Conservation (phyloP, 1,140 invertebrate species). For the Calephelis nemesis region DNA sequence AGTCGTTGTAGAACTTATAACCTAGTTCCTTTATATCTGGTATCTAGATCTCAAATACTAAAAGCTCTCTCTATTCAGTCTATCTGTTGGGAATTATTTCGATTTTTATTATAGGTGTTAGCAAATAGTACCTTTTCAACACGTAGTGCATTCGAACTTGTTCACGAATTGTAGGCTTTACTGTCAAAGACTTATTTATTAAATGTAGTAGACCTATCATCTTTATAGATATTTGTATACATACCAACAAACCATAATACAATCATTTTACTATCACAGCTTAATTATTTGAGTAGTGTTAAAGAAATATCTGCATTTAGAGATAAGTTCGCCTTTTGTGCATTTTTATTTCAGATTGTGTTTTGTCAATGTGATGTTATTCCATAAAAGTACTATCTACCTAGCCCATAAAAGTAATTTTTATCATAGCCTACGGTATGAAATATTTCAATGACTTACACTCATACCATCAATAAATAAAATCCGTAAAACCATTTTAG, state of each 20-base stretch:
- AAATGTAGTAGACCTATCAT: background rate
- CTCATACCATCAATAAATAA: no score
- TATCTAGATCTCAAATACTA: background rate
- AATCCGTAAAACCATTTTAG: no score
- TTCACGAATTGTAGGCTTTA: background rate
- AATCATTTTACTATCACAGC: background rate
- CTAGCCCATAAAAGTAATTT: no score
- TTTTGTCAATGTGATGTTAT: no score
- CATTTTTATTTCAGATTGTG: no score
- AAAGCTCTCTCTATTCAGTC: background rate
- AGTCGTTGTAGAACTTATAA: no score
- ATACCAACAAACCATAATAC: background rate
- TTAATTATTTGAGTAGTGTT: background rate
- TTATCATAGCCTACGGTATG: no score
- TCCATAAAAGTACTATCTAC: no score
- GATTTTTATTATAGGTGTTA: background rate
- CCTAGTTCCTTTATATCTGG: no score
- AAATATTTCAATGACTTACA: no score
- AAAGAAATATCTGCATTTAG: no score
- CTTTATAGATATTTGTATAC: background rate
- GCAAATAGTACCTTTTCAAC: background rate
- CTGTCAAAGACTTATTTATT: background rate
- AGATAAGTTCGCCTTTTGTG: no score
- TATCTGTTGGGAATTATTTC: background rate
- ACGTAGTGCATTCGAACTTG: slow-evolving; percentile 1